Evolutionary conservation across 2,797 vertebrate genomes (phyloP).

Genomic region (Sebastiscus tertius): DNA sequence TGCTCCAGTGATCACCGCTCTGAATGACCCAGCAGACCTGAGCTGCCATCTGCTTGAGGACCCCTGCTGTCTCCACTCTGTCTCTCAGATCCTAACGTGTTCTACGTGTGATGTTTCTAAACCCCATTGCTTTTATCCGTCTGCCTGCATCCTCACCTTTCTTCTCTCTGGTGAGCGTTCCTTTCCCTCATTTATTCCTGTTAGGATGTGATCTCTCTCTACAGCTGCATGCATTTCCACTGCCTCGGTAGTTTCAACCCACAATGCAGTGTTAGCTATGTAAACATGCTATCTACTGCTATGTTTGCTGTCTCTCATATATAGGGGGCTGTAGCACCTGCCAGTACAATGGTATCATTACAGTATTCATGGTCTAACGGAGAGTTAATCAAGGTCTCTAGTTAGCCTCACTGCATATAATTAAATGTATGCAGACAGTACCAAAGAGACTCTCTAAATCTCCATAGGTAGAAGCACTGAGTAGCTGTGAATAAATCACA

Average conservation of each 20-base stretch:
- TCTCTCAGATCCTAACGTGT: conserved; percentile 45
- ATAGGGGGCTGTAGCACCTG: conserved; percentile 7
- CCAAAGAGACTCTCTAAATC: conserved; percentile 23
- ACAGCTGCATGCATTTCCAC: not conserved
- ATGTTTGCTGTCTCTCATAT: conserved; percentile 10
- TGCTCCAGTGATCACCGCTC: conserved; percentile 54
- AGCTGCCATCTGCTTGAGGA: conserved; percentile 65
- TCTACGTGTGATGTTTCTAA: conserved; percentile 37
- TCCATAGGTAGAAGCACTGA: conserved; percentile 2
- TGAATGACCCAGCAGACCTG: conserved; percentile 64
- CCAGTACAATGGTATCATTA: conserved; percentile 1
- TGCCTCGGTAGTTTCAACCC: conserved; percentile 13
- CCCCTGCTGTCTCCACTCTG: conserved; percentile 36
- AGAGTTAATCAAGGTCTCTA: conserved; percentile 47
- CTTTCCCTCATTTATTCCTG: conserved; percentile 14
- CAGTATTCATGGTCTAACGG: conserved; percentile 13
- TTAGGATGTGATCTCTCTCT: conserved; percentile 14
- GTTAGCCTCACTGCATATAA: conserved; percentile 27
- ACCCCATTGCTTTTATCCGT: conserved; percentile 8
- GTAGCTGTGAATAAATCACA: conserved; percentile 15
- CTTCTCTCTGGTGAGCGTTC: not conserved
- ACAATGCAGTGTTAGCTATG: conserved; percentile 24
- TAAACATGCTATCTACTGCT: conserved; percentile 21
- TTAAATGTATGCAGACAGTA: conserved; percentile 40
- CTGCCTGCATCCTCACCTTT: not conserved